Evolutionary conservation across 2,888 invertebrate genomes (phyloP).

Genomic region (Thelaira solivaga): DNA sequence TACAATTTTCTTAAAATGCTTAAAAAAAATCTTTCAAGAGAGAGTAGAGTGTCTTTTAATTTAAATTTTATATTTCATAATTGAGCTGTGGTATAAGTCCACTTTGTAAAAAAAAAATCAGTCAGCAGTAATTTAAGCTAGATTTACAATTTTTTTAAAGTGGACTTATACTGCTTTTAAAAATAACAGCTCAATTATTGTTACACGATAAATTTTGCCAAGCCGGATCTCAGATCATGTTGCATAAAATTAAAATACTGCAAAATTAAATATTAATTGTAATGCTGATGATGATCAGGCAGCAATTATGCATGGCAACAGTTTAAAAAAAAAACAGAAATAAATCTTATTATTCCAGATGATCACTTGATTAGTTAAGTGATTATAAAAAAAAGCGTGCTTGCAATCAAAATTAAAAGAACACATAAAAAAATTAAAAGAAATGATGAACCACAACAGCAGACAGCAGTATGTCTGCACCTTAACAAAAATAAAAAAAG

Average conservation of each 20-base stretch:
- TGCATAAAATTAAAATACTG: background rate
- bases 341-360: constrained; percentile 44
- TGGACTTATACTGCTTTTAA: background rate
- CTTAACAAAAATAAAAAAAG: constrained; percentile 11
- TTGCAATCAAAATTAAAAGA: constrained; percentile 55
- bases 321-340: constrained; percentile 1
- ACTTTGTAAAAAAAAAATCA: too few species aligned
- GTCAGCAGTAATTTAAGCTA: too few species aligned
- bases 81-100: too few species aligned
- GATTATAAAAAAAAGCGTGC: constrained; percentile 48
- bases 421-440: constrained; percentile 5
- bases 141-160: too few species aligned
- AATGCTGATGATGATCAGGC: background rate
- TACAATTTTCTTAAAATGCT: too few species aligned
- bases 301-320: constrained; percentile 36
- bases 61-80: too few species aligned
- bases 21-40: too few species aligned
- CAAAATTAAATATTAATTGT: constrained; percentile 12
- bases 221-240: constrained; percentile 22
- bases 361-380: constrained; percentile 42
- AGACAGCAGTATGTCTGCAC: background rate
- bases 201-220: background rate
- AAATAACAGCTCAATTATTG: background rate
- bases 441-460: constrained; percentile 8
- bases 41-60: too few species aligned